Conservation (phyloP, 2,113 vertebrate species). For the Forbesichthys agassizii region DNA sequence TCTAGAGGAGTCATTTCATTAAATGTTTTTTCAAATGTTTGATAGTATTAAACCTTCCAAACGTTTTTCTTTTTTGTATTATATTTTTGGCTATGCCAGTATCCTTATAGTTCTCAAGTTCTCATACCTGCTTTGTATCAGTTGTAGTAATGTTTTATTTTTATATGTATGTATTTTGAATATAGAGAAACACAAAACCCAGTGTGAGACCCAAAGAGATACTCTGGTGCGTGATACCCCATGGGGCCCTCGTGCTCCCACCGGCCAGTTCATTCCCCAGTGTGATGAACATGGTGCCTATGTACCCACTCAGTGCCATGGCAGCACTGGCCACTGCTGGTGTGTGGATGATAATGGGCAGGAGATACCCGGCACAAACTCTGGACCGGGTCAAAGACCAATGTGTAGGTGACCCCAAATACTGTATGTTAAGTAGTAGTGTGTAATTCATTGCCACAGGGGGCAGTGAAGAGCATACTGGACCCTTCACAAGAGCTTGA, state of each 20-base stretch:
- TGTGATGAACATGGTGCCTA: constrained; percentile 87
- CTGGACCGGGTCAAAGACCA: constrained; percentile 75
- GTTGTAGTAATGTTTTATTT: constrained; percentile 1
- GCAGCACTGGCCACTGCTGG: constrained; percentile 86
- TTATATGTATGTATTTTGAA: neutral
- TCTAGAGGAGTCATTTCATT: no score
- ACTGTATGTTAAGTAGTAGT: no score
- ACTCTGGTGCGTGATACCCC: constrained; percentile 57
- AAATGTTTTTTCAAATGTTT: no score
- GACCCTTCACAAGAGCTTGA: no score
- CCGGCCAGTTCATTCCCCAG: constrained; percentile 79
- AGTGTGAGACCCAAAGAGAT: constrained; percentile 82
- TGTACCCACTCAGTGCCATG: constrained; percentile 84
- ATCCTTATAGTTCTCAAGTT: neutral
- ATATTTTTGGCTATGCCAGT: neutral
- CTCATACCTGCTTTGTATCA: no score
- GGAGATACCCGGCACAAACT: constrained; percentile 85
- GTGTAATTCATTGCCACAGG: no score
- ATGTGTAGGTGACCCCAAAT: constrained; percentile 81
- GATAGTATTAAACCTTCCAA: no score
- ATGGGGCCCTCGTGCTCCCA: constrained; percentile 50
- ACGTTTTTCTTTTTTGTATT: neutral
- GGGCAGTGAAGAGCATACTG: no score
- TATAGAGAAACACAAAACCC: constrained; percentile 80
- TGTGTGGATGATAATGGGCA: constrained; percentile 86